Evolutionary conservation across 1,140 invertebrate genomes (phyloP).

Genomic region (Cydia fagiglandana): DNA sequence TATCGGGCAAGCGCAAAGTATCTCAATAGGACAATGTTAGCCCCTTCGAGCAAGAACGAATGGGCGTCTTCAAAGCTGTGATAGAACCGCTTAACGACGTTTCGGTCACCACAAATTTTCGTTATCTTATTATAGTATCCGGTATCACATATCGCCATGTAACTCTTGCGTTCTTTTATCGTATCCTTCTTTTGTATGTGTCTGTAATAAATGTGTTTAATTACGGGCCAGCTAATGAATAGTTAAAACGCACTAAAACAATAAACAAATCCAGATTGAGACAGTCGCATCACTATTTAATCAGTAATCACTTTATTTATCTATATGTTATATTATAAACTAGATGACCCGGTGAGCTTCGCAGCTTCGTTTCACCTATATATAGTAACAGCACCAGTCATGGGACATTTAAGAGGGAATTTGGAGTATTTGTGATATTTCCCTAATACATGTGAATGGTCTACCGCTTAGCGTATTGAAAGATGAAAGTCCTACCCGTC

Average conservation of each 20-base stretch:
- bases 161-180: slow-evolving; percentile 72
- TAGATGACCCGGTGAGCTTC: too few species aligned
- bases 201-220: slow-evolving; percentile 46
- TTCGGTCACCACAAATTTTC: slow-evolving; percentile 60
- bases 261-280: too few species aligned
- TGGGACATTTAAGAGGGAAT: too few species aligned
- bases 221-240: slow-evolving; percentile 23
- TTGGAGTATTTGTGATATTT: too few species aligned
- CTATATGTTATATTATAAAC: too few species aligned
- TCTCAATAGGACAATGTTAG: slow-evolving; percentile 81
- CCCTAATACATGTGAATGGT: too few species aligned
- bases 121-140: slow-evolving; percentile 77
- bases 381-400: too few species aligned
- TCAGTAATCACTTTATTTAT: too few species aligned
- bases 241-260: neutral
- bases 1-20: slow-evolving; percentile 80
- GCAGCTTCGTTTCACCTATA: too few species aligned
- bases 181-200: slow-evolving; percentile 63
- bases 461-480: too few species aligned
- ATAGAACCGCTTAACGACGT: slow-evolving; percentile 64
- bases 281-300: too few species aligned
- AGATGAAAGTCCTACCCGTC: too few species aligned
- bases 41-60: slow-evolving; percentile 81
- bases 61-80: slow-evolving; percentile 66
- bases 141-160: slow-evolving; percentile 71